A percentile compares a stretch with the other conserved stretches of the same genome.
phyloP scores from a whole-genome alignment of 2,797 vertebrate genomes.

The Micropoecilia bifurca region DNA sequence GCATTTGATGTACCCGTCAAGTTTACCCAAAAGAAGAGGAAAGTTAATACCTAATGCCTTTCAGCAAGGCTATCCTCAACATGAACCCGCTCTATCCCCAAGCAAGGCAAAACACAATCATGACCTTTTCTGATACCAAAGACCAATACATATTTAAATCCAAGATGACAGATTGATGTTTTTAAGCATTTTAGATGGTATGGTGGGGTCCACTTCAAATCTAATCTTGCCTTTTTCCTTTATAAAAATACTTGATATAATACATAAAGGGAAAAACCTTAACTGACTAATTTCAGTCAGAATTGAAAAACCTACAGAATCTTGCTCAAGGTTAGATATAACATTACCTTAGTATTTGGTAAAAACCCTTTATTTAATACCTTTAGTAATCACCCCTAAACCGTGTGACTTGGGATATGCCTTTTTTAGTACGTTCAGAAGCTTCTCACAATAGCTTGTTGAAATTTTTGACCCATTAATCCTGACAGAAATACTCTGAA shows the following conservation, averaged over 20 bases:
- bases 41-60: conserved; percentile 74
- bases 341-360: neutral
- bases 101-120: conserved; percentile 39
- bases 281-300: neutral
- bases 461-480: neutral
- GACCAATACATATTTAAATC: conserved; percentile 4
- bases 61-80: conserved; percentile 60
- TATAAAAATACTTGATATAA: neutral
- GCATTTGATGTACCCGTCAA: conserved; percentile 74
- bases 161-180: neutral
- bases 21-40: conserved; percentile 74
- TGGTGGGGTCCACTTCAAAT: neutral
- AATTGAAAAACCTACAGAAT: neutral
- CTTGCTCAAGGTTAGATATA: neutral
- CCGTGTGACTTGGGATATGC: neutral
- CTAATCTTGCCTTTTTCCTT: neutral
- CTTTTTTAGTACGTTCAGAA: neutral
- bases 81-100: conserved; percentile 43
- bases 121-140: conserved; percentile 48
- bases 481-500: neutral
- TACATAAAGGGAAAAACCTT: neutral
- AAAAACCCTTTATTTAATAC: neutral
- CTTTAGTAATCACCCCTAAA: neutral
- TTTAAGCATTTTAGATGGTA: neutral
- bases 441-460: neutral